Conservation (phyloP, 2,888 invertebrate species). For the Plebejus anna region DNA sequence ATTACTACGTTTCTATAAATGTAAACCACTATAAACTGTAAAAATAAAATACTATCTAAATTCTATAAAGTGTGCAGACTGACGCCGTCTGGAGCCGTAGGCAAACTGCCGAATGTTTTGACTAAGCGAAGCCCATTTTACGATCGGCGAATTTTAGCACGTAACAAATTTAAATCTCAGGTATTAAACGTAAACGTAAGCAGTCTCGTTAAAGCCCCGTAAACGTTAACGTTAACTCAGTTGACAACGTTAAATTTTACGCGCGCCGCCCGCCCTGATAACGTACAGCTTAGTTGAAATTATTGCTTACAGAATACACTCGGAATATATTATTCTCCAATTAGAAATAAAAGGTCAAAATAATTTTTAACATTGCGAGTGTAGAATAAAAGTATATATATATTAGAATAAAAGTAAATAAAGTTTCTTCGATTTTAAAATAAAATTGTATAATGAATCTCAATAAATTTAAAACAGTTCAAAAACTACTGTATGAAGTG, state of each 20-base stretch:
- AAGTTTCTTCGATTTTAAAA: too few species aligned
- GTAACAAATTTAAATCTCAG: slow-evolving; percentile 1
- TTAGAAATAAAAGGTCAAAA: background rate
- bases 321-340: background rate
- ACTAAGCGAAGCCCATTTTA: background rate
- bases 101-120: background rate
- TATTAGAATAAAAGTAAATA: too few species aligned
- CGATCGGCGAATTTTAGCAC: background rate
- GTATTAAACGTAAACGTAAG: background rate
- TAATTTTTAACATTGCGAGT: background rate
- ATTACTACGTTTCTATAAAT: too few species aligned
- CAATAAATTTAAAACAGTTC: too few species aligned
- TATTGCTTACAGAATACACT: background rate
- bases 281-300: slow-evolving; percentile 10
- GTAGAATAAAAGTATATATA: too few species aligned
- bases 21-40: too few species aligned
- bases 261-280: slow-evolving; percentile 24
- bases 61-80: background rate
- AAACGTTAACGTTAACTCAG: slow-evolving; percentile 56
- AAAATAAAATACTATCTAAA: background rate
- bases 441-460: too few species aligned
- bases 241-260: slow-evolving; percentile 49
- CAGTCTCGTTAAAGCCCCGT: slow-evolving; percentile 54
- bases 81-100: background rate
- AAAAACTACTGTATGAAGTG: too few species aligned